A percentile compares a stretch with the other conserved stretches of the same genome.
These are phyloP conservation scores for Thalassophryne amazonica DNA, from an alignment of 2,797 vertebrate genomes.

Conservation along the genomic window DNA sequence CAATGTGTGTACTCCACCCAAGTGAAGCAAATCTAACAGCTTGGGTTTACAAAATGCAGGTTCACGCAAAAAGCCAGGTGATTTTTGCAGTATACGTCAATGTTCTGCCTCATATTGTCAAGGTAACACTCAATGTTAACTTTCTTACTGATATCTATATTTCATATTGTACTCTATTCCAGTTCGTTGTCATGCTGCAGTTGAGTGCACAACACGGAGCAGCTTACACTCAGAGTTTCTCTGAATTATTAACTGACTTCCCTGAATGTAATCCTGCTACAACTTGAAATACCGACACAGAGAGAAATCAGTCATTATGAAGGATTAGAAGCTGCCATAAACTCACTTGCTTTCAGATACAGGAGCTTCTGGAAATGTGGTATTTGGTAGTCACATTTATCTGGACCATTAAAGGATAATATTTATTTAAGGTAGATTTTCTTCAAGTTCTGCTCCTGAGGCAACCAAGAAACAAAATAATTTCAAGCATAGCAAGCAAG, in stretches of 20 bases:
- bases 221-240: slow-evolving; percentile 61
- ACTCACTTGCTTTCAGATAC: slow-evolving; percentile 24
- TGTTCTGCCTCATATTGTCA: slow-evolving; percentile 28
- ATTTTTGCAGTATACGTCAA: not conserved
- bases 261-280: slow-evolving; percentile 59
- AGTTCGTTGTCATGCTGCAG: slow-evolving; percentile 56
- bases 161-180: slow-evolving; percentile 58
- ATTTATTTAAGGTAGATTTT: not conserved
- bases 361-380: not conserved
- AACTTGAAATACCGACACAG: slow-evolving; percentile 43
- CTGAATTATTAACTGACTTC: slow-evolving; percentile 69
- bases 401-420: no score
- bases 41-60: no score
- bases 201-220: slow-evolving; percentile 70
- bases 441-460: not conserved
- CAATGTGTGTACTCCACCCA: no score
- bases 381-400: not conserved
- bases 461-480: not conserved
- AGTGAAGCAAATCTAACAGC: no score
- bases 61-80: not conserved
- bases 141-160: slow-evolving; percentile 67
- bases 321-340: slow-evolving; percentile 38
- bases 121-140: no score
- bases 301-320: slow-evolving; percentile 39
- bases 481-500: not conserved